Base-by-base conservation (phyloP, 2,113 vertebrate species). In the Hucho hucho region DNA sequence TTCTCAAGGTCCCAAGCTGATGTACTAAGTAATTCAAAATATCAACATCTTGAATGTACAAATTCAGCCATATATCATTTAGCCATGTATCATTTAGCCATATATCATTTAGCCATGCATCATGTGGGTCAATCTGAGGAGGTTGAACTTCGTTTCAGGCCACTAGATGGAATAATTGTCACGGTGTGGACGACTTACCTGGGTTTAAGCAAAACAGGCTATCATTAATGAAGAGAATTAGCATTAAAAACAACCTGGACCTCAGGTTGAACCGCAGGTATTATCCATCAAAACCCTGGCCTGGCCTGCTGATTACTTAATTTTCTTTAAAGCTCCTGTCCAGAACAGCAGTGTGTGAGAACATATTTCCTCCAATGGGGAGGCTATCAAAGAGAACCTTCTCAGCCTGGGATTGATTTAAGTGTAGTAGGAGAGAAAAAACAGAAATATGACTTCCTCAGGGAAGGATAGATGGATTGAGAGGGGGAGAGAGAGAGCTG, bases 401-500 rank as follows among this genome's bases (percentile, higher is more conserved):
- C 69, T 78, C 26, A 73, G 73, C 68, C 74, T 67, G 68, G 14
- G 4, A 89, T 88, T 87, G 83, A 88, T 84, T 85, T 76, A 79
- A 37, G 46, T 70, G 75, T 81, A 87, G 85, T 85, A 77, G 72
- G 83, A 84, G 53, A 70, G 83, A 83, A 75, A 81, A 61, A 75
- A 72, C 79, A 84, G 84, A 90, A 88, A 87, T 84, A 83, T 28
- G 77, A 47, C 77, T 84, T 79, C 79, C 73, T 67, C 72, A 65
- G 67, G 78, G 81, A 83, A 87, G 81, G 84, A 86, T 86, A 87
- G 83, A 85, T 77, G 18, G 64, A 84, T 83, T 68, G 75, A 79
- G 77, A 79, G 22, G 25, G 18, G 37, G 20, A 64, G 29, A 47
- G 72, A 73, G 25, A 12, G 46, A 32, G 64, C 6, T 6, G 29